These are phyloP conservation scores for Coptodon rendalli DNA, from an alignment of 2,113 vertebrate genomes.

Conservation along the genomic window DNA sequence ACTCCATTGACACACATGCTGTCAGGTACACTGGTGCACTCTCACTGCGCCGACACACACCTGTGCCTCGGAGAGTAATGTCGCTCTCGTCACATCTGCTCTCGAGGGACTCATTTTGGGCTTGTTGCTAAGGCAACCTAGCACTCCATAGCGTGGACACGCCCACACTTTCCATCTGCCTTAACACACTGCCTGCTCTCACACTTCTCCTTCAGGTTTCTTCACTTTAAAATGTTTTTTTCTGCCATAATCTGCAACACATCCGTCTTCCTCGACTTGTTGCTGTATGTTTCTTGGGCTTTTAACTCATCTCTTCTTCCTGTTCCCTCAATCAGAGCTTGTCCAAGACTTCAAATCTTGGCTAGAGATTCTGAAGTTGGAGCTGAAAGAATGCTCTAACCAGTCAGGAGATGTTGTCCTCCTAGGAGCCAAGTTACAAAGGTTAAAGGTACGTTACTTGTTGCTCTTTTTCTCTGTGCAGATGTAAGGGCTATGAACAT, in stretches of 20 bases:
- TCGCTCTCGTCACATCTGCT: conserved; percentile 55
- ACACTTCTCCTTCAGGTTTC: background rate
- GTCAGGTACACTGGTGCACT: conserved; percentile 30
- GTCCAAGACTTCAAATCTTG: conserved; percentile 85
- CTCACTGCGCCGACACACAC: conserved; percentile 57
- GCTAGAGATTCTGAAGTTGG: conserved; percentile 75
- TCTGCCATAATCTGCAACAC: background rate
- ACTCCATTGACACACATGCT: conserved; percentile 35
- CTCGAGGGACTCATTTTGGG: conserved; percentile 58
- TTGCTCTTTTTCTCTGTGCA: background rate
- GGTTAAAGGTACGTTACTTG: conserved; percentile 78
- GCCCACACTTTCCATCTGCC: conserved; percentile 67
- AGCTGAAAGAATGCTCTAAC: conserved; percentile 76
- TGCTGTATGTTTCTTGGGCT: background rate
- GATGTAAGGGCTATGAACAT: background rate
- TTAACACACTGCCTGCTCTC: conserved; percentile 6
- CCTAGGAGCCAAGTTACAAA: conserved; percentile 77
- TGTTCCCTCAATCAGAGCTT: conserved; percentile 69
- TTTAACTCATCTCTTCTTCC: background rate
- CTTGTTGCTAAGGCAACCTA: conserved; percentile 68
- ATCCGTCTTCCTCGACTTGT: background rate
- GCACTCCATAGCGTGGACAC: conserved; percentile 45
- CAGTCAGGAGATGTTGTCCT: conserved; percentile 77
- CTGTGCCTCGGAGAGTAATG: conserved; percentile 64
- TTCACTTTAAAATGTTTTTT: background rate